phyloP scores from a whole-genome alignment of 2,797 vertebrate species.

The Thunnus albacares region DNA sequence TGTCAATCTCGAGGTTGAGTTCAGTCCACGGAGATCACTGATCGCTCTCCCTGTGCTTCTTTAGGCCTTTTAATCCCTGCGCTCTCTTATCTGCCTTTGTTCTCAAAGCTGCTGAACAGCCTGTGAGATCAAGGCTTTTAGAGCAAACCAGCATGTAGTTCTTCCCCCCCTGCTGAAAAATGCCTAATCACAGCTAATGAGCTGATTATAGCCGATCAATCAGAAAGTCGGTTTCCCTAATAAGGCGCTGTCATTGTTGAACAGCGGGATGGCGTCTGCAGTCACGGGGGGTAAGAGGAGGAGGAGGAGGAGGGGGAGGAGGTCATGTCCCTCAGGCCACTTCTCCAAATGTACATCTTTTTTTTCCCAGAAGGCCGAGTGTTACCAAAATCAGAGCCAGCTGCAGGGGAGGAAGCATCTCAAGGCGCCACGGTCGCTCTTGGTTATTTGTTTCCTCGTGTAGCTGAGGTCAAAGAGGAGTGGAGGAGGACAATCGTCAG shows the following conservation, averaged over 20 bases:
- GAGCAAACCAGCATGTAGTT: slow-evolving; percentile 38
- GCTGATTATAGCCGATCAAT: slow-evolving; percentile 80
- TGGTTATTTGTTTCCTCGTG: neutral
- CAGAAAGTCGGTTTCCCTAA: slow-evolving; percentile 56
- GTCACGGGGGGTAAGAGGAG: slow-evolving; percentile 5
- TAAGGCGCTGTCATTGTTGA: slow-evolving; percentile 57
- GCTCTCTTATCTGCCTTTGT: slow-evolving; percentile 69
- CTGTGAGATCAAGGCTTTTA: slow-evolving; percentile 59
- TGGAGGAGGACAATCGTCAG: neutral
- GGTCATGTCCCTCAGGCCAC: slow-evolving; percentile 37
- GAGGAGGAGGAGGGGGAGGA: neutral
- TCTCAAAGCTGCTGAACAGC: slow-evolving; percentile 59
- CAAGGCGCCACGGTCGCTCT: neutral
- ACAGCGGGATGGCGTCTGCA: slow-evolving; percentile 44
- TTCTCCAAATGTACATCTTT: slow-evolving; percentile 41
- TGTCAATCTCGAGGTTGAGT: slow-evolving; percentile 52
- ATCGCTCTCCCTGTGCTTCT: slow-evolving; percentile 52
- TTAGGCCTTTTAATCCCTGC: slow-evolving; percentile 62
- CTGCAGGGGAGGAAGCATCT: slow-evolving; percentile 33
- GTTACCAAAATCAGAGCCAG: slow-evolving; percentile 34
- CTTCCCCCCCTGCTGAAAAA: slow-evolving; percentile 12
- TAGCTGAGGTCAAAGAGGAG: neutral
- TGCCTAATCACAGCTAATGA: slow-evolving; percentile 71
- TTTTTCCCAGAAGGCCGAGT: slow-evolving; percentile 41
- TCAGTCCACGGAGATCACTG: slow-evolving; percentile 34